These are phyloP conservation scores for Mesembrinibis cayennensis DNA, from an alignment of 2,113 vertebrate species.

Conservation along the genomic window DNA sequence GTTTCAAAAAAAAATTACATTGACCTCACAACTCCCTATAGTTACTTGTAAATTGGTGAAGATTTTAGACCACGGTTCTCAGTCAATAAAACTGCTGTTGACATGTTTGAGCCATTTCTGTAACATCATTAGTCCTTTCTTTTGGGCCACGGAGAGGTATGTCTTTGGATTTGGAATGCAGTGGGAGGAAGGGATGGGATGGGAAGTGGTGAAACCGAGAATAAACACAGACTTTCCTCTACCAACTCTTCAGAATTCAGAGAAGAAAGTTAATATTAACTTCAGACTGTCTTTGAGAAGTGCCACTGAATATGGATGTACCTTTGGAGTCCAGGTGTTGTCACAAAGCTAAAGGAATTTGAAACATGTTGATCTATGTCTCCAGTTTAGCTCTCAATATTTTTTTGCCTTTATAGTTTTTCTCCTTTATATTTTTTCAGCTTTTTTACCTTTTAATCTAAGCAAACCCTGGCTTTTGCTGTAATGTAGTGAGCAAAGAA, in stretches of 20 bases:
- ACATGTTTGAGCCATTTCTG: not conserved
- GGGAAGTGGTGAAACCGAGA: not conserved
- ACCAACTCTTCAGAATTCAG: not conserved
- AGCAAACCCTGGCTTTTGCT: not conserved
- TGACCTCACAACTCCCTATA: not conserved
- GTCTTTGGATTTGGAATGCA: not conserved
- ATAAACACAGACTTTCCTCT: not conserved
- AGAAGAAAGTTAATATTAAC: not conserved
- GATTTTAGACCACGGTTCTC: not conserved
- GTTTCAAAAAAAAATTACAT: not conserved
- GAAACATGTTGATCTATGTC: not conserved
- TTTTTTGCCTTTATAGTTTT: not conserved
- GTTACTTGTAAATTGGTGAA: not conserved
- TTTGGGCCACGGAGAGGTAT: not conserved
- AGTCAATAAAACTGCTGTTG: not conserved
- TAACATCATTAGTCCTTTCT: not conserved
- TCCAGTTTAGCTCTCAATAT: not conserved
- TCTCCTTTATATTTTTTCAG: not conserved
- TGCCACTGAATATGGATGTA: not conserved
- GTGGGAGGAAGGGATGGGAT: not conserved
- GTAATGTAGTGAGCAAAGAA: not conserved
- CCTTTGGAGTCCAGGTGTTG: not conserved
- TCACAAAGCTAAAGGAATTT: not conserved
- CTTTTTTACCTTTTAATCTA: not conserved
- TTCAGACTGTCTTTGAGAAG: not conserved